These are phyloP conservation scores for Vespertilio murinus DNA, from an alignment of 2,797 vertebrate genomes.

Conservation along the genomic window DNA sequence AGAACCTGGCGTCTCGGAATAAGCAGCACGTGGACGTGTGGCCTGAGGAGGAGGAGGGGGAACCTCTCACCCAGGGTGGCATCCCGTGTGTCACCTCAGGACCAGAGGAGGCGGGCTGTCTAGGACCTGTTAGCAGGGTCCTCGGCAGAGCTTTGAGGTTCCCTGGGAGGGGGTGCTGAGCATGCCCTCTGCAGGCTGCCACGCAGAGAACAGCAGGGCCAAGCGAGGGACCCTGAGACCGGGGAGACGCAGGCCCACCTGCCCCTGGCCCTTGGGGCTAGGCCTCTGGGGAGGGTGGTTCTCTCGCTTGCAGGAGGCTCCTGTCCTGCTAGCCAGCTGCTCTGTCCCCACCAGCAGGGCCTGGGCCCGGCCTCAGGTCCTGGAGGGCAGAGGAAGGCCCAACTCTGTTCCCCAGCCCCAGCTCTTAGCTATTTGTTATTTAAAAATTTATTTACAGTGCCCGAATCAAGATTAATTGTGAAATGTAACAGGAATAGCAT, in stretches of 20 bases:
- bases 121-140: background rate
- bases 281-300: background rate
- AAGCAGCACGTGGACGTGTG: background rate
- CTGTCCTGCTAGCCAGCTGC: background rate
- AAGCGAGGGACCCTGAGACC: background rate
- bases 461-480: constrained; percentile 25
- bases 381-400: background rate
- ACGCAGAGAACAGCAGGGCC: background rate
- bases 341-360: background rate
- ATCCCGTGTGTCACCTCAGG: background rate
- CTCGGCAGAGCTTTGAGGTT: background rate
- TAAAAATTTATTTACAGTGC: constrained; percentile 60
- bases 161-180: background rate
- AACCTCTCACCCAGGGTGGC: background rate
- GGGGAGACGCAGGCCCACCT: background rate
- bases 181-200: background rate
- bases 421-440: background rate
- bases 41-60: background rate
- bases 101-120: background rate
- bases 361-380: background rate
- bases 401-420: background rate
- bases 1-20: background rate
- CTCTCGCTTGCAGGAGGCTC: background rate
- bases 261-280: background rate
- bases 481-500: constrained; percentile 37